phyloP scores from a whole-genome alignment of 2,797 vertebrate species.

The Apogon hyalosoma region DNA sequence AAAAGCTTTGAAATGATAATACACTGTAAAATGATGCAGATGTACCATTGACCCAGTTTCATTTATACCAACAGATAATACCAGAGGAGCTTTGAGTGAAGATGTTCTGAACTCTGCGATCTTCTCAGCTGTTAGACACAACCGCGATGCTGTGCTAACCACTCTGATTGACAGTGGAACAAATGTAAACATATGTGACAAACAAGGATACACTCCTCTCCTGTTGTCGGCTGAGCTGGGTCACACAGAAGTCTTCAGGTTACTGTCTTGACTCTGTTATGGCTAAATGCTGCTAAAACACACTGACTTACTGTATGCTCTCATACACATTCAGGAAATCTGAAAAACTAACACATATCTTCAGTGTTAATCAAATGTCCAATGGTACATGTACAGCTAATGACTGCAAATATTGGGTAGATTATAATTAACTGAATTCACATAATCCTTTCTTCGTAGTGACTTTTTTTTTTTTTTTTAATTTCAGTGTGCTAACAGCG shows the following conservation, averaged over 20 bases:
- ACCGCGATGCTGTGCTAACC: slow-evolving; percentile 69
- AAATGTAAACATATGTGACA: slow-evolving; percentile 74
- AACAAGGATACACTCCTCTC: slow-evolving; percentile 82
- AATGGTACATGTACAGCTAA: no score
- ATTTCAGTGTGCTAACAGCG: slow-evolving; percentile 68
- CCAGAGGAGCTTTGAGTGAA: slow-evolving; percentile 65
- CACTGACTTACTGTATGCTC: neutral
- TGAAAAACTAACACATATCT: neutral
- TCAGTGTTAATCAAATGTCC: no score
- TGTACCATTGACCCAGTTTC: neutral
- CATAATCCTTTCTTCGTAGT: no score
- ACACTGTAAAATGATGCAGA: neutral
- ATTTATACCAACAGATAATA: slow-evolving; percentile 50
- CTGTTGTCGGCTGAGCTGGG: slow-evolving; percentile 82
- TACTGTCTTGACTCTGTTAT: neutral
- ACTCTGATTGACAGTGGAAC: slow-evolving; percentile 80
- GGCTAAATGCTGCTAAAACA: neutral
- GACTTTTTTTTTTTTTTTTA: neutral
- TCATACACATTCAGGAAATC: neutral
- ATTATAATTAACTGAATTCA: no score
- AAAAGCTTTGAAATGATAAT: no score
- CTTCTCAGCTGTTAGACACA: slow-evolving; percentile 84
- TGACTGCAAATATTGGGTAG: no score
- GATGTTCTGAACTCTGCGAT: slow-evolving; percentile 73
- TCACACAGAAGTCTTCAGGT: slow-evolving; percentile 78